Conservation (phyloP, 2,797 vertebrate species). For the Enteromius treurensis region DNA sequence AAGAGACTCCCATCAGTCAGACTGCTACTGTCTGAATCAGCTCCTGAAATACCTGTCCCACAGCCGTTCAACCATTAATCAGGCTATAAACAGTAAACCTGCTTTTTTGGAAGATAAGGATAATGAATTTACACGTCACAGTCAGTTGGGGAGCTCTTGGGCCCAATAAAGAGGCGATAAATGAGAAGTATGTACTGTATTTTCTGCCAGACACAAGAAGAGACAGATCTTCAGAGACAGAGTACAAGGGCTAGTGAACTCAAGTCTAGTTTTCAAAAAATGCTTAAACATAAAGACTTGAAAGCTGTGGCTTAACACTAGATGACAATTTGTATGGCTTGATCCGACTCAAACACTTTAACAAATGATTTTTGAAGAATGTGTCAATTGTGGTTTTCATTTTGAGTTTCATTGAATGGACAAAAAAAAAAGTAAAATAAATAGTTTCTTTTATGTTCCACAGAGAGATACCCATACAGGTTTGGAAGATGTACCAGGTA, state of each 20-base stretch:
- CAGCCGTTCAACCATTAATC: conserved; percentile 29
- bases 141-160: conserved; percentile 39
- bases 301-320: not conserved
- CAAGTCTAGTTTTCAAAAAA: conserved; percentile 9
- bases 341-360: not conserved
- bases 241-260: conserved; percentile 5
- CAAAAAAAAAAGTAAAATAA: not conserved
- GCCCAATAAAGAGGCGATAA: conserved; percentile 32
- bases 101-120: conserved; percentile 44
- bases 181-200: conserved; percentile 6
- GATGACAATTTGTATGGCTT: not conserved
- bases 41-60: conserved; percentile 30
- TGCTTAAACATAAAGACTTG: not conserved
- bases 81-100: conserved; percentile 39
- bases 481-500: not conserved
- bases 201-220: conserved; percentile 6
- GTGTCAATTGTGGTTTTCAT: not conserved
- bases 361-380: not conserved
- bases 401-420: not conserved
- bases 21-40: conserved; percentile 7
- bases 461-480: not conserved
- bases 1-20: conserved; percentile 34
- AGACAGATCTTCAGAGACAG: not conserved
- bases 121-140: conserved; percentile 41
- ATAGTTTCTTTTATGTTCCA: too few species aligned